A percentile compares a stretch with the other conserved stretches of the same genome.
phyloP scores from a whole-genome alignment of 1,140 invertebrate genomes.

The Aphelinus atriplicis region DNA sequence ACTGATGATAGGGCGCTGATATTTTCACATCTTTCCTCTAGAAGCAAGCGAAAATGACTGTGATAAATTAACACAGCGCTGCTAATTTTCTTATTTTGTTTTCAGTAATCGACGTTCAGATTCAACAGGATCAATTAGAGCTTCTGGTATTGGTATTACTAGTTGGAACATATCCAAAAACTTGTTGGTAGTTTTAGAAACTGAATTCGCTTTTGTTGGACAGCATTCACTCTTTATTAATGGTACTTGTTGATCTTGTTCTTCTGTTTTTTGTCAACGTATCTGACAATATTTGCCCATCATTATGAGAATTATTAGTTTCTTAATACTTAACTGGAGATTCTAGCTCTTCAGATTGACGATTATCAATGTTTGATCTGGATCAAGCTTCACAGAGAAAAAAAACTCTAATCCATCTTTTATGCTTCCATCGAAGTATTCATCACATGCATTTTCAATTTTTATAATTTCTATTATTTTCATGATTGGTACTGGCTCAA shows the following conservation, averaged over 20 bases:
- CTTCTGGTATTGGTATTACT: constrained; percentile 78
- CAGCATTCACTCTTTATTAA: constrained; percentile 15
- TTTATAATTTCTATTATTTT: constrained; percentile 48
- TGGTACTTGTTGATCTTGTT: constrained; percentile 33
- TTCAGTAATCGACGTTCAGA: constrained; percentile 79
- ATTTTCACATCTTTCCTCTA: too few relatives aligned
- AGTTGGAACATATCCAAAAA: constrained; percentile 45
- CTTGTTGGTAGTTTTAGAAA: not conserved
- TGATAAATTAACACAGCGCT: constrained; percentile 52
- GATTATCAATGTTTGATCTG: constrained; percentile 59
- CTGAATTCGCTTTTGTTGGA: constrained; percentile 16
- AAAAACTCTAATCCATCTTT: constrained; percentile 43
- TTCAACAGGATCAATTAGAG: constrained; percentile 80
- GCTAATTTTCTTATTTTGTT: constrained; percentile 66
- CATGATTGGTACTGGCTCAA: constrained; percentile 56
- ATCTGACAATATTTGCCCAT: constrained; percentile 51
- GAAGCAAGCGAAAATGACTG: too few relatives aligned
- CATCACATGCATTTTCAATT: constrained; percentile 20
- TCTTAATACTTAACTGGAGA: constrained; percentile 33
- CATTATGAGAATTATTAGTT: constrained; percentile 44
- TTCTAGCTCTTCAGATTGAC: constrained; percentile 54
- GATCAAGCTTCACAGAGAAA: constrained; percentile 47
- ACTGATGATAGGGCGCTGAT: too few relatives aligned
- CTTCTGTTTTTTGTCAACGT: constrained; percentile 51
- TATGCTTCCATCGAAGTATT: not conserved